A percentile compares a stretch with the other conserved stretches of the same genome.
phyloP scores from a whole-genome alignment of 1,140 invertebrate species.

The Aphidius gifuensis region DNA sequence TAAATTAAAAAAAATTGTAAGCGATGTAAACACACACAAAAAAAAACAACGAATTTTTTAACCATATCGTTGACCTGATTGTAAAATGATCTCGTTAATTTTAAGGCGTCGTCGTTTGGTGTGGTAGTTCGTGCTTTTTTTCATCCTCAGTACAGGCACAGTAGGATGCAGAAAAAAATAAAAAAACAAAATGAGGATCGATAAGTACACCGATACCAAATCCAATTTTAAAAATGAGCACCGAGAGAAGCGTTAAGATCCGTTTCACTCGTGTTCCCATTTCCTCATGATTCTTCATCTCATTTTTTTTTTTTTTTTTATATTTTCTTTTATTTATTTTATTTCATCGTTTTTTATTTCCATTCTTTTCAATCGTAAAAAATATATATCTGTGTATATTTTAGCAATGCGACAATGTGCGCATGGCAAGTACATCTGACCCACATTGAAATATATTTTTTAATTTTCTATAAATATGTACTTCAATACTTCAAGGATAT shows the following conservation, averaged over 20 bases:
- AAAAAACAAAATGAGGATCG: not conserved
- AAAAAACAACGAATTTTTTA: not conserved
- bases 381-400: constrained; percentile 2
- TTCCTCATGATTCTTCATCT: constrained; percentile 5
- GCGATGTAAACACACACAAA: not conserved
- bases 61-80: not conserved
- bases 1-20: constrained; percentile 1
- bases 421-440: constrained; percentile 11
- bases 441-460: constrained; percentile 1
- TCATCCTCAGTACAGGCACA: too few species aligned
- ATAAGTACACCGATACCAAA: constrained; percentile 16
- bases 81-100: constrained; percentile 6
- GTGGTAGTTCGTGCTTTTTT: too few species aligned
- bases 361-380: constrained; percentile 10
- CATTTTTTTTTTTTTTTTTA: not conserved
- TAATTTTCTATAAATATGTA: too few species aligned
- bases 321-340: constrained; percentile 1
- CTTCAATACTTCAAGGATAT: too few species aligned
- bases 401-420: not conserved
- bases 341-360: not conserved
- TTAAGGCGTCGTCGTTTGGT: not conserved
- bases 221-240: constrained; percentile 29
- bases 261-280: constrained; percentile 5
- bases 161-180: too few species aligned
- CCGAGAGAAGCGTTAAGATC: constrained; percentile 26